phyloP scores from a whole-genome alignment of 2,797 vertebrate species.

The Diglossa cyanea region DNA sequence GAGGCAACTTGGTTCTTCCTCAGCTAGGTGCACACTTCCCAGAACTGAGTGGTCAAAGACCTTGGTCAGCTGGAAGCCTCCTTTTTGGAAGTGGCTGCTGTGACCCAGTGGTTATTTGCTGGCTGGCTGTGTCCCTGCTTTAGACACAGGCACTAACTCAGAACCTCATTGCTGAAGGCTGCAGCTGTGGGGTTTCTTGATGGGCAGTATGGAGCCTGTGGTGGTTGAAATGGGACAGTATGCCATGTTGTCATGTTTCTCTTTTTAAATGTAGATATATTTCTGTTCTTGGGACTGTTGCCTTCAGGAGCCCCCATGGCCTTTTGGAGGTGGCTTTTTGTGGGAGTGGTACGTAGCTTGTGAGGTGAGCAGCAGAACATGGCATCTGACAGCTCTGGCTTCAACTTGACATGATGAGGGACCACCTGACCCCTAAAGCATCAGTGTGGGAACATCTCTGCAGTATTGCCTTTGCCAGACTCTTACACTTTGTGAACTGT shows the following conservation, averaged over 20 bases:
- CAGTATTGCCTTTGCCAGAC: neutral
- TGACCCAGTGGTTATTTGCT: neutral
- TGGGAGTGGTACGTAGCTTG: neutral
- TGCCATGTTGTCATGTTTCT: neutral
- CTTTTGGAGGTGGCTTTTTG: neutral
- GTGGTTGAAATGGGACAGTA: neutral
- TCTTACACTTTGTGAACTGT: neutral
- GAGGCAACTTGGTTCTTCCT: neutral
- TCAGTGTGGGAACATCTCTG: neutral
- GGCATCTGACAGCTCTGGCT: neutral
- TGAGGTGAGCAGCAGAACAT: neutral
- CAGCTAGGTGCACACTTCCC: neutral
- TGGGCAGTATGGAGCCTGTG: neutral
- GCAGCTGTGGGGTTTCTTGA: neutral
- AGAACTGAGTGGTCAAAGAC: neutral
- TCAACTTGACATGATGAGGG: neutral
- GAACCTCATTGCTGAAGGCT: neutral
- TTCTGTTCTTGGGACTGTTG: neutral
- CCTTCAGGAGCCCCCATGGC: neutral
- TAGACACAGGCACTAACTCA: neutral
- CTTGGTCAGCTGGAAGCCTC: neutral
- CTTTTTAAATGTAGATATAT: neutral
- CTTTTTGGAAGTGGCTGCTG: neutral
- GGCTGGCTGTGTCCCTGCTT: neutral
- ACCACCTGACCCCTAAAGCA: neutral